Percentiles rank a stretch among this genome's conserved stretches.
Conservation (phyloP, 1,140 invertebrate species). For the Agraylea sexmaculata region DNA sequence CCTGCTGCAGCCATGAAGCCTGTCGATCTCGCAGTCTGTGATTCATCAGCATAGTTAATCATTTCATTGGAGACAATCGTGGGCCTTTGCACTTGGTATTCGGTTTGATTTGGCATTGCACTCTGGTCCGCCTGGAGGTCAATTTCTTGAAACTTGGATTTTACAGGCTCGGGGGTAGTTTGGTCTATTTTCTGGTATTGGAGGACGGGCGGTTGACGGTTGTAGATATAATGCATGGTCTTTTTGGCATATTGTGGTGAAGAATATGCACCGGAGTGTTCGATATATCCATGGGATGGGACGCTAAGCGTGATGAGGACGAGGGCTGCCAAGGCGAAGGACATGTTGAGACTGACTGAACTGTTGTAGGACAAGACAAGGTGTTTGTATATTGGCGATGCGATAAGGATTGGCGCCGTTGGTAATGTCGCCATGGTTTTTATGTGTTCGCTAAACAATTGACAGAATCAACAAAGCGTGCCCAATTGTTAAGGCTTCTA, state of each 20-base stretch:
- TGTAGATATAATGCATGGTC: constrained; percentile 22
- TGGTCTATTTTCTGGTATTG: constrained; percentile 17
- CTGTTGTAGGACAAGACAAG: neutral
- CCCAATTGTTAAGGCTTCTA: no score
- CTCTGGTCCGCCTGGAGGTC: constrained; percentile 9
- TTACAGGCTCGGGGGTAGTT: constrained; percentile 1
- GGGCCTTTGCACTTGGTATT: constrained; percentile 6
- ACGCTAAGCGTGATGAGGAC: constrained; percentile 8
- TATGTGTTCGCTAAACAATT: constrained; percentile 20
- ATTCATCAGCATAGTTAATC: constrained; percentile 27
- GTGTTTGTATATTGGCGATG: neutral
- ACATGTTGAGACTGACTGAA: constrained; percentile 19
- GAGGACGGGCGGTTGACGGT: constrained; percentile 14
- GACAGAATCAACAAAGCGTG: constrained; percentile 16
- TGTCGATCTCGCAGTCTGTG: constrained; percentile 29
- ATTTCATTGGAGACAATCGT: constrained; percentile 21
- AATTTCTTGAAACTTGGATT: constrained; percentile 18
- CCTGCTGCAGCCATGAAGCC: constrained; percentile 39
- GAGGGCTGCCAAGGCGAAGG: constrained; percentile 21
- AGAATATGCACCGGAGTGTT: constrained; percentile 37
- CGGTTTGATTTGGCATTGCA: constrained; percentile 4
- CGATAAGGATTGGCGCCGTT: constrained; percentile 17
- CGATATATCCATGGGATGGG: constrained; percentile 18
- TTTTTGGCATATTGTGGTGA: constrained; percentile 40
- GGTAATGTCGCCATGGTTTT: constrained; percentile 14